Conservation (phyloP, 2,888 invertebrate genomes). For the Galerucella calmariensis region DNA sequence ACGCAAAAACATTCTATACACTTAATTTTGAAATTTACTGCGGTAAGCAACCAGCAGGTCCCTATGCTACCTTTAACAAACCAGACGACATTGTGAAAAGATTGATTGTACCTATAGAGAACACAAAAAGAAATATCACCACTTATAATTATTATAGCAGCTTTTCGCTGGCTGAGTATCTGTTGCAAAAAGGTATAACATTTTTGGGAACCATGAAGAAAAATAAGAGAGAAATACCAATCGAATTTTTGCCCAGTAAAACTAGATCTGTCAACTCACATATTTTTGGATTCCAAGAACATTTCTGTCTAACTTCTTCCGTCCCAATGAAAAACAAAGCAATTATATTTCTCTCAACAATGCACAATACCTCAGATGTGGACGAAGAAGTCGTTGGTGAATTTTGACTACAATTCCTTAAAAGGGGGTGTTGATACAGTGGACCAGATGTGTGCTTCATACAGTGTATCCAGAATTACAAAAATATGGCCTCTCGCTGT, state of each 20-base stretch:
- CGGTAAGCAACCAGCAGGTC: conserved; percentile 45
- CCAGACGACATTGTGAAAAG: conserved; percentile 43
- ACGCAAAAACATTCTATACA: conserved; percentile 42
- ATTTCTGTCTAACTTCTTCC: conserved; percentile 5
- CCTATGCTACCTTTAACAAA: conserved; percentile 42
- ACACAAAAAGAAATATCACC: conserved; percentile 48
- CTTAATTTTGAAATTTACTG: conserved; percentile 49
- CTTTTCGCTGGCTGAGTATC: conserved; percentile 40
- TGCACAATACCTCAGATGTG: no score
- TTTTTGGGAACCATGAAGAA: conserved; percentile 39
- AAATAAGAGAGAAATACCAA: conserved; percentile 50
- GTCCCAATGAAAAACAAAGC: conserved; percentile 8
- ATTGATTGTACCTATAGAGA: conserved; percentile 35
- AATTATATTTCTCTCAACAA: no score
- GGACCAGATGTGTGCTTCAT: no score
- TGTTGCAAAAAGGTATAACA: conserved; percentile 41
- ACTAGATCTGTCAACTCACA: conserved; percentile 36
- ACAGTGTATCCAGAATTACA: no score
- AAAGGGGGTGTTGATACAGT: no score
- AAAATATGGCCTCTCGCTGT: no score
- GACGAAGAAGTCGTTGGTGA: no score
- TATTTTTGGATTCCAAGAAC: conserved; percentile 47
- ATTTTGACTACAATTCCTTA: no score
- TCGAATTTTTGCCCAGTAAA: conserved; percentile 40
- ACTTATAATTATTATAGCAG: conserved; percentile 44